Evolutionary conservation across 1,140 invertebrate genomes (phyloP).

Genomic region (Aphis gossypii): DNA sequence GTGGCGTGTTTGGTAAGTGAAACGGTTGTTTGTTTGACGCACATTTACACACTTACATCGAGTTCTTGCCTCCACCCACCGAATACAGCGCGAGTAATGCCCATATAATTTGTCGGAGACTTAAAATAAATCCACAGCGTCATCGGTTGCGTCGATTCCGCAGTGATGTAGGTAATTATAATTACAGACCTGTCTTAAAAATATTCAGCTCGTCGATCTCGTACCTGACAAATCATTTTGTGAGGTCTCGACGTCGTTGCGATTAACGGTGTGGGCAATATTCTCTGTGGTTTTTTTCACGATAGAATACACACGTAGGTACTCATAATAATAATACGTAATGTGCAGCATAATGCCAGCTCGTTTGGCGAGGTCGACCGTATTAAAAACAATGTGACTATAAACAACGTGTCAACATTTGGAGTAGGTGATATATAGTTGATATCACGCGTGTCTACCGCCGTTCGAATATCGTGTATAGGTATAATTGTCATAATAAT

Average conservation of each 20-base stretch:
- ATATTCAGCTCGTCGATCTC: neutral
- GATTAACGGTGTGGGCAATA: neutral
- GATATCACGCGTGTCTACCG: neutral
- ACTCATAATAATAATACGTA: neutral
- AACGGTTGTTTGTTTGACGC: neutral
- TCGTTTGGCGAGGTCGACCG: neutral
- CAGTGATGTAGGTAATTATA: neutral
- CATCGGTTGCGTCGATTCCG: neutral
- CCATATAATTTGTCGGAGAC: neutral
- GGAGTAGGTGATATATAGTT: neutral
- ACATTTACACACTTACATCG: neutral
- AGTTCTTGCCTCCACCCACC: neutral
- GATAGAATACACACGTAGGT: neutral
- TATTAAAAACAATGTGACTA: neutral
- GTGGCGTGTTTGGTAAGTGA: neutral
- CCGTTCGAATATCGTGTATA: neutral
- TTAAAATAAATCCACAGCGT: neutral
- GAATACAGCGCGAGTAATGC: too few species aligned
- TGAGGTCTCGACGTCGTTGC: neutral
- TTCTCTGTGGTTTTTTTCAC: neutral
- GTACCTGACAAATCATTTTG: neutral
- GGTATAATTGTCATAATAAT: neutral
- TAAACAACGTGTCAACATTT: neutral
- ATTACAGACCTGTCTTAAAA: neutral
- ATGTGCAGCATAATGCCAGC: neutral